Evolutionary conservation across 1,140 invertebrate species (phyloP).

Genomic region (Ridgeia piscesae): DNA sequence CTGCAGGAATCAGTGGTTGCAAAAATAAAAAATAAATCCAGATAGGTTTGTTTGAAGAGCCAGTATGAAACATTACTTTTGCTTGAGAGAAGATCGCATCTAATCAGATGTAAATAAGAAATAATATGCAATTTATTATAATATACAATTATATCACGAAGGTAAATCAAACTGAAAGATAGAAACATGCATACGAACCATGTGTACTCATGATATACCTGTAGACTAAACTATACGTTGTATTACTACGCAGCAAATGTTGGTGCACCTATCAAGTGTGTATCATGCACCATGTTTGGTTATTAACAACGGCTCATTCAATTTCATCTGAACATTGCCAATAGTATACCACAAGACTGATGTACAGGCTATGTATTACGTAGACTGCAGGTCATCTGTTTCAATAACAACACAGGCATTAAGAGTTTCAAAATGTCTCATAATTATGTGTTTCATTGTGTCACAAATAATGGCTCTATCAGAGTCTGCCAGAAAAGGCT

Average conservation of each 20-base stretch:
- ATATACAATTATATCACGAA: no score
- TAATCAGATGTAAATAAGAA: no score
- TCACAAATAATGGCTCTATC: not conserved
- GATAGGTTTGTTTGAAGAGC: no score
- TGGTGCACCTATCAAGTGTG: not conserved
- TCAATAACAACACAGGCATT: not conserved
- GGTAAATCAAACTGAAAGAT: no score
- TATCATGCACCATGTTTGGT: not conserved
- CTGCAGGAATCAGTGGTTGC: no score
- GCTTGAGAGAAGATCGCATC: no score
- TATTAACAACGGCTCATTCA: not conserved
- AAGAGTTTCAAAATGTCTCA: not conserved
- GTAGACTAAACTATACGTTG: not conserved
- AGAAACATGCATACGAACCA: no score
- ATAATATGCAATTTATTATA: no score
- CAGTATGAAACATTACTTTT: no score
- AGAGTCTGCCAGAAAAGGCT: not conserved
- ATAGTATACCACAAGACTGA: not conserved
- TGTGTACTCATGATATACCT: not conserved
- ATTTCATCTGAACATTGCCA: not conserved
- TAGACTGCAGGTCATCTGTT: not conserved
- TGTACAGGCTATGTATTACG: no score
- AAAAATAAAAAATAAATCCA: no score
- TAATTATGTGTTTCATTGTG: not conserved
- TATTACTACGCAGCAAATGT: not conserved